These are phyloP conservation scores for Heliconius congener DNA, from an alignment of 1,140 invertebrate species.

Conservation along the genomic window DNA sequence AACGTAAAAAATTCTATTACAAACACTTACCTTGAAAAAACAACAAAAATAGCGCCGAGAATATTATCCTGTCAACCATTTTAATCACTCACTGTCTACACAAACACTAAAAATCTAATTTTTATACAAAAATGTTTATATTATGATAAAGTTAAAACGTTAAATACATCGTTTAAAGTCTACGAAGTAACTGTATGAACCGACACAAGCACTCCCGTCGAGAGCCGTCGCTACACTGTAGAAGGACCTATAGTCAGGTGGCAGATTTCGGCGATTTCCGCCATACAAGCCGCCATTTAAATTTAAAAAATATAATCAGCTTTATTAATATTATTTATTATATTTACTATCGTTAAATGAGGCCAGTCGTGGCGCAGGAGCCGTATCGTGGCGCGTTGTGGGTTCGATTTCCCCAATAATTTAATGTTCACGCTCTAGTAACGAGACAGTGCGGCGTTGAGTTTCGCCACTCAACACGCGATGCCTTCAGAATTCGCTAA, in stretches of 20 bases:
- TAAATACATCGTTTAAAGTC: background rate
- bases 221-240: constrained; percentile 36
- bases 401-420: background rate
- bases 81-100: constrained; percentile 18
- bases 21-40: constrained; percentile 45
- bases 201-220: constrained; percentile 30
- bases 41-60: constrained; percentile 38
- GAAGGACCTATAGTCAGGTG: background rate
- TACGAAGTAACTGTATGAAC: background rate
- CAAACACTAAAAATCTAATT: background rate
- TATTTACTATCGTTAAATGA: too few relatives aligned
- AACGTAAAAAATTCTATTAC: background rate
- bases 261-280: background rate
- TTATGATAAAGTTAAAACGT: background rate
- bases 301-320: background rate
- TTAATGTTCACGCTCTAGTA: too few relatives aligned
- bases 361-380: background rate
- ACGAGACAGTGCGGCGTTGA: too few relatives aligned
- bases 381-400: background rate
- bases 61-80: constrained; percentile 31
- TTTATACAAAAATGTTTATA: background rate
- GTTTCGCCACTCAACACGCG: too few relatives aligned
- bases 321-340: too few relatives aligned
- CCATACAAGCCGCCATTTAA: background rate
- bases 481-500: too few relatives aligned